Base-by-base conservation (phyloP, 2,113 vertebrate species). In the Catharus bicknelli region DNA sequence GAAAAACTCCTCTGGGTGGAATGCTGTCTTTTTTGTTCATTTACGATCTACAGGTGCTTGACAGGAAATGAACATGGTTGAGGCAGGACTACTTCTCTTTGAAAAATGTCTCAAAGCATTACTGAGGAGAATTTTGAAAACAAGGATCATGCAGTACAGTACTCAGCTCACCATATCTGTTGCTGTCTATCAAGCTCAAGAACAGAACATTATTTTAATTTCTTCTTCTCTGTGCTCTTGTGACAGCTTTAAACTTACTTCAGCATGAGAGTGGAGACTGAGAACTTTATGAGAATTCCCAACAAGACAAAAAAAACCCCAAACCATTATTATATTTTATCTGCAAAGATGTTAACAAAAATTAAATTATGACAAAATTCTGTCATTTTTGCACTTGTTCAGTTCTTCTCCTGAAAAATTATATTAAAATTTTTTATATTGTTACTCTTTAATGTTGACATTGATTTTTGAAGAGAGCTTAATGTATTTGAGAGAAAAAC, bases 31-130 rank as follows among this genome's bases (percentile, higher is more conserved):
- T 81, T 9, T 4, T 67, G 78, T 30, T 77, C 68, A 77, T 84
- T 83, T 93, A 42, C 75, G 73, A 91, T 85, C 76, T 90, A 36
- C 77, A 92, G 89, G 89, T 95, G 63, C 82, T 83, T 92, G 87
- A 95, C 91, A 93, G 64, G 69, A 93, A 96, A 94, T 62, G 59
- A 91, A 30, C 51, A 57, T 32, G 54, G 61, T 63, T 94, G 70
- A 92, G 88, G 76, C 90, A 95, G 92, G 58, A 76, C 47, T 50
- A 36, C 11, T 94, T 83, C 66, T 79, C 42, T 94, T 94, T 72
- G 67, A 93, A 91, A 91, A 70, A 75, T 90, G 94, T 94, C 80
- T 90, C 48, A 83, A 81, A 69, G 34, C 1, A 4, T 92, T 94
- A 92, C 51, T 88, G 58, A 47, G 16, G 20, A 66, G 93, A 86